Conservation (phyloP, 2,797 vertebrate genomes). For the Gymnopithys bicolor region DNA sequence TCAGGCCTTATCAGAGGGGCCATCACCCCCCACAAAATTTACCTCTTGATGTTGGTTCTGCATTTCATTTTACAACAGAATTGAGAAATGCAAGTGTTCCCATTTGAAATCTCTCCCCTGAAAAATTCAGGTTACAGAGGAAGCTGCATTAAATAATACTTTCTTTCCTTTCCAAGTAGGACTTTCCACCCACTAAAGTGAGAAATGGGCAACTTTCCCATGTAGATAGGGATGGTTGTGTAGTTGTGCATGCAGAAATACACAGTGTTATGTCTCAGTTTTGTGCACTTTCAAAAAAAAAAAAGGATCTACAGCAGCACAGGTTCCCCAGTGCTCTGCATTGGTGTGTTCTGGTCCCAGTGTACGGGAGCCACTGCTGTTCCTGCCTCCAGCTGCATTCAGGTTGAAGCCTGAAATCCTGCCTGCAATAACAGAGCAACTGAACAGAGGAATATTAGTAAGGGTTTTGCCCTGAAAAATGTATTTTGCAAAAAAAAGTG, state of each 20-base stretch:
- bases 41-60: not conserved
- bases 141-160: not conserved
- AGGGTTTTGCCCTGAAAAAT: not conserved
- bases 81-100: not conserved
- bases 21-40: not conserved
- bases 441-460: not conserved
- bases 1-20: no score
- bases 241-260: not conserved
- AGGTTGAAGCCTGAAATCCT: not conserved
- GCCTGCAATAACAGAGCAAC: not conserved
- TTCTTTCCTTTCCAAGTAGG: not conserved
- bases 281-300: not conserved
- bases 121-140: not conserved
- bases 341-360: not conserved
- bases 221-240: not conserved
- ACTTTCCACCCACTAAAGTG: not conserved
- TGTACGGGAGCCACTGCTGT: rapidly evolving
- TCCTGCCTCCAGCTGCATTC: not conserved
- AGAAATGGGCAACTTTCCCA: not conserved
- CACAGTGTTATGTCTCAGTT: not conserved
- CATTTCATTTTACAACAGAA: not conserved
- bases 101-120: not conserved
- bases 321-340: not conserved
- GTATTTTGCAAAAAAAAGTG: not conserved
- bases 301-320: not conserved